A percentile compares a stretch with the other conserved stretches of the same genome.
Evolutionary conservation across 2,888 invertebrate species (phyloP).

Genomic region (Acrocera orbiculus): DNA sequence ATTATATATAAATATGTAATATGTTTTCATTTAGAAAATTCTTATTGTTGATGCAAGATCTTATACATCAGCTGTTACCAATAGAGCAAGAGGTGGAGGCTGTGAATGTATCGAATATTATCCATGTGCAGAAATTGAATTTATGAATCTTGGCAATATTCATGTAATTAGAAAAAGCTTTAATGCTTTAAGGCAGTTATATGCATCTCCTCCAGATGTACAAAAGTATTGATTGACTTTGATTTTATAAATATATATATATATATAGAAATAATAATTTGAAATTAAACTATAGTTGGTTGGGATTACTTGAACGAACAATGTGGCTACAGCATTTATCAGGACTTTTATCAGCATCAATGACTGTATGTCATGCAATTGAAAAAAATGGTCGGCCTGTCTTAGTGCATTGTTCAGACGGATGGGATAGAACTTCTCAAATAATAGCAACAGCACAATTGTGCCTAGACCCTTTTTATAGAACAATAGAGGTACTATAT

Average conservation of each 20-base stretch:
- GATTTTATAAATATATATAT: too few relatives aligned
- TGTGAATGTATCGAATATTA: constrained; percentile 94
- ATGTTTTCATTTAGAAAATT: constrained; percentile 39
- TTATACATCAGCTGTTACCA: constrained; percentile 90
- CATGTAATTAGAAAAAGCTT: constrained; percentile 90
- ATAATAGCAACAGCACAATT: constrained; percentile 85
- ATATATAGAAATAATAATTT: background rate
- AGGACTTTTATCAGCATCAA: constrained; percentile 63
- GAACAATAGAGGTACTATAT: constrained; percentile 61
- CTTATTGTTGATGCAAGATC: constrained; percentile 90
- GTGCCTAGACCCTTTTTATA: constrained; percentile 82
- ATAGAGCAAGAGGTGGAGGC: constrained; percentile 91
- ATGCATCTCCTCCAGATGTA: constrained; percentile 61
- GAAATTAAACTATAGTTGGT: constrained; percentile 49
- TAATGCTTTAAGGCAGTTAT: constrained; percentile 62
- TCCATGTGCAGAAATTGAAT: constrained; percentile 85
- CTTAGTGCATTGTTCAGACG: constrained; percentile 94
- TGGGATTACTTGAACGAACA: constrained; percentile 70
- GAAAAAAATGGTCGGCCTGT: constrained; percentile 72
- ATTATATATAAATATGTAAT: background rate
- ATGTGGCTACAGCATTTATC: constrained; percentile 86
- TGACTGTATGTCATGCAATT: constrained; percentile 62
- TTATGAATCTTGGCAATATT: constrained; percentile 95
- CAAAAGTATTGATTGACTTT: constrained; percentile 41
- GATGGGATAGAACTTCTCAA: constrained; percentile 98